A percentile compares a stretch with the other conserved stretches of the same genome.
These are phyloP conservation scores for Vulpes ferrilata DNA, from an alignment of 2,113 vertebrate genomes.

Conservation along the genomic window DNA sequence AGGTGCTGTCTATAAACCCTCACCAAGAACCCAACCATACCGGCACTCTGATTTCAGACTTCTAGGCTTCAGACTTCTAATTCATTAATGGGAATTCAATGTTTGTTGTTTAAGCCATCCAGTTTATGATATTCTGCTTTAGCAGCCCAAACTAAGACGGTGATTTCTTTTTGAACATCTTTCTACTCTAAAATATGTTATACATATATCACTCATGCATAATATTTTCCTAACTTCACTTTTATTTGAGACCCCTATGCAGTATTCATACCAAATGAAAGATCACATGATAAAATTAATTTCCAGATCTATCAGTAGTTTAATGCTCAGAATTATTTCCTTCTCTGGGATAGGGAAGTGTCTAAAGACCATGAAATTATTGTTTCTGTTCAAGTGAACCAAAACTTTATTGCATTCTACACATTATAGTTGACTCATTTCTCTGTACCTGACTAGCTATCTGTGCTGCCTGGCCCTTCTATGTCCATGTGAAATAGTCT, in stretches of 20 bases:
- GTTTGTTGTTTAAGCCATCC: neutral
- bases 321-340: neutral
- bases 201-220: neutral
- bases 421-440: neutral
- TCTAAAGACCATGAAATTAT: neutral
- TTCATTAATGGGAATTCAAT: neutral
- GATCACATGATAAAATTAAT: neutral
- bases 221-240: neutral
- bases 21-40: neutral
- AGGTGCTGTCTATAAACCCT: neutral
- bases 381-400: neutral
- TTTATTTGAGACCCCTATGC: neutral
- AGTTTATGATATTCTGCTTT: neutral
- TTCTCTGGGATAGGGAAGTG: neutral
- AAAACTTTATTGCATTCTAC: neutral
- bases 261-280: neutral
- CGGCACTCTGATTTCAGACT: neutral
- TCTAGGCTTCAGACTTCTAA: neutral
- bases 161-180: neutral
- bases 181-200: neutral
- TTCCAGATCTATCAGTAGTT: neutral
- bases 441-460: neutral
- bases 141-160: neutral
- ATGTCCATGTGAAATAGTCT: neutral
- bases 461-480: neutral